Percentiles rank a stretch among this genome's conserved stretches.
Conservation (phyloP, 2,888 invertebrate genomes). For the Drosophila prolongata region DNA sequence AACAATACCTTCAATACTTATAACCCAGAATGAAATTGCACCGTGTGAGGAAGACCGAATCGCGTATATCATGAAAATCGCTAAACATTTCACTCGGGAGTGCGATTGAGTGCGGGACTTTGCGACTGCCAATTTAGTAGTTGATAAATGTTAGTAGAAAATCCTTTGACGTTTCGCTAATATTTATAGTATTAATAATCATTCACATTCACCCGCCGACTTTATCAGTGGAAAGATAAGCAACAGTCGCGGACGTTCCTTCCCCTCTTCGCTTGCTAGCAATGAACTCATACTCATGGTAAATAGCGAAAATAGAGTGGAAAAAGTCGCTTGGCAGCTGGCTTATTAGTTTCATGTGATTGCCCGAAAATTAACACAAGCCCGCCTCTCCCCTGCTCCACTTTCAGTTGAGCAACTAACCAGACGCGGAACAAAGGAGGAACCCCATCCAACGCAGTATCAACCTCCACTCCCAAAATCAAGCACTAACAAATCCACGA, state of each 20-base stretch:
- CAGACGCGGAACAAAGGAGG: slow-evolving; percentile 38
- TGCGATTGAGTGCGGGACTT: slow-evolving; percentile 17
- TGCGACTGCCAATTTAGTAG: slow-evolving; percentile 32
- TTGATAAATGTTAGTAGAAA: slow-evolving; percentile 66
- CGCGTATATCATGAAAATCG: slow-evolving; percentile 6
- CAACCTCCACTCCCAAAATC: slow-evolving; percentile 2
- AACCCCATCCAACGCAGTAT: slow-evolving; percentile 1
- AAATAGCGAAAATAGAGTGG: slow-evolving; percentile 40
- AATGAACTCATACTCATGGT: slow-evolving; percentile 45
- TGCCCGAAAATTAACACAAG: slow-evolving; percentile 64
- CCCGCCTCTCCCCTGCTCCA: slow-evolving; percentile 14
- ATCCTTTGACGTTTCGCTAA: slow-evolving; percentile 71
- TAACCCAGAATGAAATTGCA: neutral
- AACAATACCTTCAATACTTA: neutral
- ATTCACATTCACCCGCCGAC: slow-evolving; percentile 51
- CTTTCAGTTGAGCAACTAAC: slow-evolving; percentile 60
- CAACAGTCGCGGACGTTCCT: slow-evolving; percentile 38
- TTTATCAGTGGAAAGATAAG: slow-evolving; percentile 61
- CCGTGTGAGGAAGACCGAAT: neutral
- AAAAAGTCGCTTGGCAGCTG: slow-evolving; percentile 37
- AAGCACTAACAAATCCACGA: slow-evolving; percentile 5
- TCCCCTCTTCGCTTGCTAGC: slow-evolving; percentile 25
- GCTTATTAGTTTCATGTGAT: slow-evolving; percentile 67
- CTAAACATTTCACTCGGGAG: neutral
- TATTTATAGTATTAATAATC: slow-evolving; percentile 80